Conservation (phyloP, 1,140 invertebrate species). For the Ladona fulva region DNA sequence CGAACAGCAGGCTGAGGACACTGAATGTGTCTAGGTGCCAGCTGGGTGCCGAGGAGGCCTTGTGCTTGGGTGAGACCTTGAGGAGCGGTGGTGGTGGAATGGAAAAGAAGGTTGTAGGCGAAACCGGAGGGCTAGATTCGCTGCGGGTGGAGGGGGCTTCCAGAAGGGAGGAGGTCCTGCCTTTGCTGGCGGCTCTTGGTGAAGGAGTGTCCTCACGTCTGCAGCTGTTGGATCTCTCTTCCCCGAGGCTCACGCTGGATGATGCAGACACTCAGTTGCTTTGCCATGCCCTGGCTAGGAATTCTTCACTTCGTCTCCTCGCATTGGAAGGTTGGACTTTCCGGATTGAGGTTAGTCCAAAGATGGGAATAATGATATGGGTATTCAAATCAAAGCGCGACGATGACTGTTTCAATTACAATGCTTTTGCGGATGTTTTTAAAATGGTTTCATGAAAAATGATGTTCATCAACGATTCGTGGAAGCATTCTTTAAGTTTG, state of each 20-base stretch:
- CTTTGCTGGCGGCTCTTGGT: slow-evolving; percentile 41
- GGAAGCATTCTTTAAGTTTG: too few relatives aligned
- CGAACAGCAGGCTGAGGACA: slow-evolving; percentile 39
- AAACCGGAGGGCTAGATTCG: slow-evolving; percentile 35
- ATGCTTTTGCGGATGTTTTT: neutral
- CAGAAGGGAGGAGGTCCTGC: slow-evolving; percentile 39
- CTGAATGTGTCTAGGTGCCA: slow-evolving; percentile 44
- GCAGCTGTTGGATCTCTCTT: slow-evolving; percentile 44
- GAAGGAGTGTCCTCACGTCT: slow-evolving; percentile 38
- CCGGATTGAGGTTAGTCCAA: slow-evolving; percentile 41
- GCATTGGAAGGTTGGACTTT: slow-evolving; percentile 48
- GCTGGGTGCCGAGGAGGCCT: slow-evolving; percentile 40
- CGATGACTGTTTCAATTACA: too few relatives aligned
- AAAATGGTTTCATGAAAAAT: neutral
- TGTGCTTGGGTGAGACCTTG: slow-evolving; percentile 46
- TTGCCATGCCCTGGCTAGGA: slow-evolving; percentile 41
- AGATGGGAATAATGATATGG: too few relatives aligned
- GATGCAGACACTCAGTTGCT: slow-evolving; percentile 45
- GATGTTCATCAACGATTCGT: neutral
- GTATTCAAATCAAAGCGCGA: too few relatives aligned
- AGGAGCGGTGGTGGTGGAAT: slow-evolving; percentile 26
- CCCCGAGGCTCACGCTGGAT: slow-evolving; percentile 42
- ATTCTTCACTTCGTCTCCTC: slow-evolving; percentile 40
- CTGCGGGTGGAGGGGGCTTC: slow-evolving; percentile 43
- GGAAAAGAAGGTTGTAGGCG: neutral